phyloP scores from a whole-genome alignment of 2,797 vertebrate genomes.

The Tapirus indicus region DNA sequence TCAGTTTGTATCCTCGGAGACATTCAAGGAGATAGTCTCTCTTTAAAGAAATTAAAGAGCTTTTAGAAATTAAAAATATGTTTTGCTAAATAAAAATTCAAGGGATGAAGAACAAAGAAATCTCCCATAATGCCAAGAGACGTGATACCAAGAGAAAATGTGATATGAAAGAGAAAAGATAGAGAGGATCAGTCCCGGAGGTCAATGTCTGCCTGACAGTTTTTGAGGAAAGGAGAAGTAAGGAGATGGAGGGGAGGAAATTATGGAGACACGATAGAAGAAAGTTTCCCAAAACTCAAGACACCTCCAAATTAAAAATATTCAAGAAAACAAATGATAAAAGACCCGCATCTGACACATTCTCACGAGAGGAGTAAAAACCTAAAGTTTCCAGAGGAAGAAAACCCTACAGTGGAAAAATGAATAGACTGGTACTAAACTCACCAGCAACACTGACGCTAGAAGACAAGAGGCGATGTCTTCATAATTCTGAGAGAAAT shows the following conservation, averaged over 20 bases:
- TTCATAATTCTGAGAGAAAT: background rate
- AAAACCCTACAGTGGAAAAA: background rate
- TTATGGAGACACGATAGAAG: background rate
- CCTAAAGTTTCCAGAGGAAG: background rate
- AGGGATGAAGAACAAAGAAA: background rate
- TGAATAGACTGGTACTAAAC: background rate
- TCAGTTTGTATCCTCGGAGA: background rate
- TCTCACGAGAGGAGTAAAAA: background rate
- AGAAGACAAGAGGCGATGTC: background rate
- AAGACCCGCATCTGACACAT: background rate
- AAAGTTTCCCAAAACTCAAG: background rate
- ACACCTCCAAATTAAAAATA: background rate
- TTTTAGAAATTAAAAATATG: background rate
- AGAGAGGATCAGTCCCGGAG: background rate
- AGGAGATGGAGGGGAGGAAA: background rate
- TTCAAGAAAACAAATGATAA: background rate
- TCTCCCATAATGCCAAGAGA: background rate
- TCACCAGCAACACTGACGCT: background rate
- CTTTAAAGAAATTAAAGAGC: background rate
- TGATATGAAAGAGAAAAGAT: background rate
- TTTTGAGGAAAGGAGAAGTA: background rate
- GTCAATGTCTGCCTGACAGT: background rate
- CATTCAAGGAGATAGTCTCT: background rate
- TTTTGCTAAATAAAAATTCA: background rate
- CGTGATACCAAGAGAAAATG: background rate